A percentile compares a stretch with the other conserved stretches of the same genome.
These are phyloP conservation scores for rabbit (Oryctolagus cuniculus) DNA, from an alignment of 2,113 vertebrate species.

Conservation along the genomic window mOryCun1.1 NC_091439.1:41804501-41805000, in stretches of 20 bases:
- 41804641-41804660: neutral
- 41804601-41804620: neutral
- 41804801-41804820: neutral
- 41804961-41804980: neutral
- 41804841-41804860: neutral
- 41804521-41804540: neutral
- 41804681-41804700: neutral
- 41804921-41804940: neutral
- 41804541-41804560: no score
- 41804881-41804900: neutral
- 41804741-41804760: neutral
- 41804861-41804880: conserved; percentile 39
- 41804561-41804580: neutral
- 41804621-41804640: neutral
- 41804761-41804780: neutral
- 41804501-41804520: neutral
- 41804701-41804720: neutral
- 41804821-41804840: neutral
- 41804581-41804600: neutral
- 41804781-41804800: neutral
- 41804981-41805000: neutral
- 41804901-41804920: neutral
- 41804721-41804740: neutral
- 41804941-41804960: neutral
- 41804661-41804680: neutral